Evolutionary conservation across 1,140 invertebrate genomes (phyloP), one percentile per base, ranked within the genome.

Genomic region (Drosophila nebulosa): DNA sequence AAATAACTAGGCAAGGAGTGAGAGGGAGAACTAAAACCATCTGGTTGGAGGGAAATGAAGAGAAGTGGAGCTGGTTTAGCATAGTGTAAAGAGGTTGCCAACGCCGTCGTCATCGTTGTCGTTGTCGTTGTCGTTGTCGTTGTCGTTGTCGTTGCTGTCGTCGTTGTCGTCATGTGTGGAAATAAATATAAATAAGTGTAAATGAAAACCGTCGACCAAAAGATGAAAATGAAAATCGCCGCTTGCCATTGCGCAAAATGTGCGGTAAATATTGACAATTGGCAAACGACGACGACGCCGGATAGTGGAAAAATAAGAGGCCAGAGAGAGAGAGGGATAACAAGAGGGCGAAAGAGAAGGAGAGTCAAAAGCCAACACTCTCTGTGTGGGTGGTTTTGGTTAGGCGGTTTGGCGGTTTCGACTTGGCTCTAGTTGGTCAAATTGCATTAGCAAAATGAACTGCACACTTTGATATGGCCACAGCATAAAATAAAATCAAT

Each of bases 141-240:
- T n/a, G n/a, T n/a, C n/a, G n/a, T n/a, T n/a, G n/a, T 36, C 12
- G 7, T 35, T 3, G 24, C 4, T 24, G 35, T 36, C 3, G 35
- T 36, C 4, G 35, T 14, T n/a, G 35, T 46, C 39, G 14, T 42
- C 39, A 46, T 14, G 36, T 56, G 53, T 7, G 69, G 46, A 74
- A 85, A 88, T 88, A 78, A 85, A 81, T 86, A 69, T 70, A 86
- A 86, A 85, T 71, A 86, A 74, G 70, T 86, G 78, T 69, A 86
- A 86, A 86, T 81, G 74, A 67, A 79, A 77, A 74, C 61, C 69
- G 57, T 51, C 42, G 16, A 30, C 60, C 26, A 55, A 60, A 74
- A 75, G 71, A 75, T 75, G 72, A 69, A 75, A 75, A 75, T 65
- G 64, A 75, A 74, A 74, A 67, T 74, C 57, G 52, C 64, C 71